phyloP scores from a whole-genome alignment of 2,797 vertebrate species.

The Octomys mimax region DNA sequence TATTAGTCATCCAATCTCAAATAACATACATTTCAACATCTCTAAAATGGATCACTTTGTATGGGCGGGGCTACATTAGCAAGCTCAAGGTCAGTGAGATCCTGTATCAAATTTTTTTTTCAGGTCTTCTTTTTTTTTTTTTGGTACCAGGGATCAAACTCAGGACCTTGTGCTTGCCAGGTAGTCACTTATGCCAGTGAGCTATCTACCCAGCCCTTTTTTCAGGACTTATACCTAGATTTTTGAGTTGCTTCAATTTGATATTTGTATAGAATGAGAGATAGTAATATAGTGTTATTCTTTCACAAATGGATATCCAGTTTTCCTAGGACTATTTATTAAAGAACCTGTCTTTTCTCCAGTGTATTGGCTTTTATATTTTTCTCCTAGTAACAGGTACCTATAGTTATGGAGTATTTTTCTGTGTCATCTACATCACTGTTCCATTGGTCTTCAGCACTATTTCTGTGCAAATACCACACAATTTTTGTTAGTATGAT shows the following conservation, averaged over 20 bases:
- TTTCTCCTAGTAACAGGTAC: neutral
- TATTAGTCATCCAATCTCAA: neutral
- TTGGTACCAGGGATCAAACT: too few relatives aligned
- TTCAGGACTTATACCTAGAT: neutral
- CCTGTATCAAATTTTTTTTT: neutral
- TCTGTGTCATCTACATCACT: neutral
- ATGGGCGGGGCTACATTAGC: neutral
- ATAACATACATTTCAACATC: neutral
- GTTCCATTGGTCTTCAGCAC: neutral
- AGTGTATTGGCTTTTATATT: neutral
- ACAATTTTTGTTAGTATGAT: neutral
- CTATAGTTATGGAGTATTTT: neutral
- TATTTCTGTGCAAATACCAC: neutral
- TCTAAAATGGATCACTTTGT: slow-evolving; percentile 55
- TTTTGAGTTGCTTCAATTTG: neutral
- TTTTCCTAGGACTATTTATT: neutral
- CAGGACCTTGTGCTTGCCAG: too few relatives aligned
- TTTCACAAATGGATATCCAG: neutral
- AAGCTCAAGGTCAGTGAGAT: neutral
- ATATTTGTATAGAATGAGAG: neutral
- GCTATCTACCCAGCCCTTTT: too few relatives aligned
- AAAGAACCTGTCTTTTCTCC: neutral
- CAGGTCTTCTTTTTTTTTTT: neutral
- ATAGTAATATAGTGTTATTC: neutral
- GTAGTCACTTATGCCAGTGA: too few relatives aligned